Evolutionary conservation across 1,140 invertebrate species (phyloP), one percentile per base, ranked within the genome.

Genomic region (Proctacanthus coquilletti): DNA sequence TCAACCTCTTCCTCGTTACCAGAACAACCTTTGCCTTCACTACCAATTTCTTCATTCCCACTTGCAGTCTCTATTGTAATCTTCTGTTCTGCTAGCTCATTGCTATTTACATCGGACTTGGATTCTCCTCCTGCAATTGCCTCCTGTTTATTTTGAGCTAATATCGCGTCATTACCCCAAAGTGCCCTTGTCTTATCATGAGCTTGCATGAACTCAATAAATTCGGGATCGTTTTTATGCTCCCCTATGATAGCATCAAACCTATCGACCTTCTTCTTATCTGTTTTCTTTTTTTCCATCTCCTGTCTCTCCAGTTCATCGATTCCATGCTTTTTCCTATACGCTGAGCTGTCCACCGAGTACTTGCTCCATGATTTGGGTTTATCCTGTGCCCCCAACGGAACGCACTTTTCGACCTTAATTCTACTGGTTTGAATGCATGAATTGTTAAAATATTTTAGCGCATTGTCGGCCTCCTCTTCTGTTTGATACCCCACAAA

Each of bases 351-450:
- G 42, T 85, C 80, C 13, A 66, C 45, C 5, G 83, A 70, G 66
- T 85, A 77, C 66, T 85, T 84, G 57, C 85, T 93, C 85, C 86
- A 92, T 2, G 86, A 70, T 62, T 81, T 75, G n/a, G 86, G 83
- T 62, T 92, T 93, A 27, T 70, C 73, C 15, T 69, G 56, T 64
- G 87, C 80, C 9, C 84, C 82, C 49, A 93, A 68, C 39, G 74
- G 68, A 6, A 70, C 68, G 61, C 86, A 91, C 5, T 69, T 50
- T 59, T 91, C 74, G 1, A 93, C 83, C 47, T 65, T 63, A 44
- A 96, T 84, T 65, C 71, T 78, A 38, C 71, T 74, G 2, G 82
- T 82, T 40, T 82, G 75, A 18, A 96, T 74, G 54, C 71, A 95
- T 11, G 80, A 78, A 40, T 86, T 80, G 63, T 96, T 65, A 46